Percentiles rank a stretch among this genome's conserved stretches.
These are phyloP conservation scores for Alosa sapidissima DNA, from an alignment of 2,797 vertebrate genomes.

Conservation along the genomic window DNA sequence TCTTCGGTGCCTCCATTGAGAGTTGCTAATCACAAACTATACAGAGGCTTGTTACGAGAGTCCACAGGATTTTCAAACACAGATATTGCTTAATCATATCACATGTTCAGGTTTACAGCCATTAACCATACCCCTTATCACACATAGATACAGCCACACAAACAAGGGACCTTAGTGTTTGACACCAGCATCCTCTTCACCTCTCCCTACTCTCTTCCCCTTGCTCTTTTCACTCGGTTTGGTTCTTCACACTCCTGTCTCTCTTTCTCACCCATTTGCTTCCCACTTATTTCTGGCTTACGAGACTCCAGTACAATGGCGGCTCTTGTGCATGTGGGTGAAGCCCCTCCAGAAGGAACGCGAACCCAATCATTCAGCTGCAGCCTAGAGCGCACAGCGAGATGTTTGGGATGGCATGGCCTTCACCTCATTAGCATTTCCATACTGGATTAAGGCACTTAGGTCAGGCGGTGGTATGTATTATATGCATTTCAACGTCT, in stretches of 20 bases:
- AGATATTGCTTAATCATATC: not conserved
- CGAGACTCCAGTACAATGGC: conserved; percentile 73
- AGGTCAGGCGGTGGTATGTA: conserved; percentile 66
- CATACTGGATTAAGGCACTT: conserved; percentile 78
- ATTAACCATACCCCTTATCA: not conserved
- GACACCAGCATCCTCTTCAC: conserved; percentile 48
- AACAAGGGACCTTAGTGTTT: conserved; percentile 44
- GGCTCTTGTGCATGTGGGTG: conserved; percentile 70
- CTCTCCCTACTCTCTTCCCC: conserved; percentile 29
- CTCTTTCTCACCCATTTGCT: conserved; percentile 68
- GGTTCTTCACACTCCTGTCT: conserved; percentile 64
- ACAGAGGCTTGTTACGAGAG: not conserved
- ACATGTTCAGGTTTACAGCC: not conserved
- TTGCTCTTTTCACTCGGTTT: conserved; percentile 56
- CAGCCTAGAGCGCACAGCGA: conserved; percentile 48
- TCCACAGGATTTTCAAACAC: not conserved
- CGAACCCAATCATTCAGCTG: conserved; percentile 58
- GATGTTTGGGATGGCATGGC: conserved; percentile 59
- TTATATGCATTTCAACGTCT: conserved; percentile 52
- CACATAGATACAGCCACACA: conserved; percentile 33
- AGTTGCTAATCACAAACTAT: not conserved
- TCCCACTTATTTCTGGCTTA: conserved; percentile 78
- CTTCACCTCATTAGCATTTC: conserved; percentile 77
- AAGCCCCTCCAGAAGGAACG: conserved; percentile 69
- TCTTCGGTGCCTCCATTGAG: not conserved